These are phyloP conservation scores for Ectropis grisescens DNA, from an alignment of 1,140 invertebrate species.

Conservation along the genomic window DNA sequence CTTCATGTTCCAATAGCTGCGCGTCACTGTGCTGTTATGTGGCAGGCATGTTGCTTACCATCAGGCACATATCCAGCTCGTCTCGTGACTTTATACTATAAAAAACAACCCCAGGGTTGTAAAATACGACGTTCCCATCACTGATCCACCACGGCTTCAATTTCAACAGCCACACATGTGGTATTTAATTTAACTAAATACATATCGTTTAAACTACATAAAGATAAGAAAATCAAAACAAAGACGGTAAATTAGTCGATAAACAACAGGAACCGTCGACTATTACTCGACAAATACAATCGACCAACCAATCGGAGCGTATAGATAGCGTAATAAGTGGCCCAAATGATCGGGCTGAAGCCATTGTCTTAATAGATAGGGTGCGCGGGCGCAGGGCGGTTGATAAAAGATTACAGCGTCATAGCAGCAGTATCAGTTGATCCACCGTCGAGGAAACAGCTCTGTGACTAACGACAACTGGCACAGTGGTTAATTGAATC, in stretches of 20 bases:
- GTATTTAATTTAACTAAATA: too few relatives aligned
- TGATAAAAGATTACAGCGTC: constrained; percentile 59
- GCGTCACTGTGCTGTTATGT: too few relatives aligned
- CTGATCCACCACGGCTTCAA: too few relatives aligned
- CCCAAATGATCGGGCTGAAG: constrained; percentile 25
- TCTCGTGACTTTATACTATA: too few relatives aligned
- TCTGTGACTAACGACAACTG: constrained; percentile 17
- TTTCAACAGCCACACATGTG: too few relatives aligned
- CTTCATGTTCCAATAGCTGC: too few relatives aligned
- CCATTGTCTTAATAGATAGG: constrained; percentile 33
- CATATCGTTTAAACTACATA: too few relatives aligned
- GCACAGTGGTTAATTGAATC: constrained; percentile 49
- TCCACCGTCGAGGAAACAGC: constrained; percentile 35
- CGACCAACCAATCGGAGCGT: constrained; percentile 45
- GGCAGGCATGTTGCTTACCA: too few relatives aligned
- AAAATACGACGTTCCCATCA: too few relatives aligned
- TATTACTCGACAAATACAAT: constrained; percentile 46
- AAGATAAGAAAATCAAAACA: constrained; percentile 33
- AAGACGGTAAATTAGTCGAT: constrained; percentile 40
- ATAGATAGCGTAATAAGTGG: constrained; percentile 56
- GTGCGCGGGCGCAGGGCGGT: constrained; percentile 20
- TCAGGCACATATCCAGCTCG: too few relatives aligned
- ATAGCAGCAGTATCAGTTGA: constrained; percentile 38
- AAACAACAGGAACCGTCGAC: constrained; percentile 18
- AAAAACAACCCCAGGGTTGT: too few relatives aligned